Evolutionary conservation across 2,113 vertebrate genomes (phyloP).

Genomic region (Larimichthys polyactis): DNA sequence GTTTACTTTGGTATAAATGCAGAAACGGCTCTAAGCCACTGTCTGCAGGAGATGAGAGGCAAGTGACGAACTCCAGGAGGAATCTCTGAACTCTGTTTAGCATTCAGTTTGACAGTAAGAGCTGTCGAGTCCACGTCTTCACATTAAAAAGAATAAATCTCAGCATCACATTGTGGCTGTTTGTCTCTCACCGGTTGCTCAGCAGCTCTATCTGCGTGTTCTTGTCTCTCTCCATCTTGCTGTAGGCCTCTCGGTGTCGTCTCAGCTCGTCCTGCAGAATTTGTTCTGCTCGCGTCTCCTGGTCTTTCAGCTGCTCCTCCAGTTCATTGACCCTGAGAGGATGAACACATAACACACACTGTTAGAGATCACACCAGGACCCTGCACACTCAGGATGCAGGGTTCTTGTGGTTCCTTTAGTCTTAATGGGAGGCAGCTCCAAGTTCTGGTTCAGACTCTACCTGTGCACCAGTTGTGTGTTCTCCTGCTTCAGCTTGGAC

Average conservation of each 20-base stretch:
- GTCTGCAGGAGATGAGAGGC: background rate
- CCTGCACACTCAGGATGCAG: too few species aligned
- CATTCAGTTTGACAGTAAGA: background rate
- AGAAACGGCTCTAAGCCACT: background rate
- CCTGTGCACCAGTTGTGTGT: constrained; percentile 96
- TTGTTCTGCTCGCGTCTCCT: constrained; percentile 91
- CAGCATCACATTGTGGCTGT: background rate
- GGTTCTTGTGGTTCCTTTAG: too few species aligned
- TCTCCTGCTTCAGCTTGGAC: constrained; percentile 95
- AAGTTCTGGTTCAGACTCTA: constrained; percentile 60
- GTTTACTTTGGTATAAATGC: background rate
- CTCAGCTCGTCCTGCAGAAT: constrained; percentile 87
- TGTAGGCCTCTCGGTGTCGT: constrained; percentile 90
- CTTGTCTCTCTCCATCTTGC: constrained; percentile 93
- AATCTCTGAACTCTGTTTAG: constrained; percentile 21
- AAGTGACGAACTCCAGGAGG: constrained; percentile 6
- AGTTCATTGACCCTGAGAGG: constrained; percentile 91
- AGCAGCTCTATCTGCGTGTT: constrained; percentile 92
- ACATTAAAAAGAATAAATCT: background rate
- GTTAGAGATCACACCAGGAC: background rate
- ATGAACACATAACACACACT: background rate
- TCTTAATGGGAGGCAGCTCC: too few species aligned
- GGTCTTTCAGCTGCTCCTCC: constrained; percentile 96
- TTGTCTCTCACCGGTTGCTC: constrained; percentile 86
- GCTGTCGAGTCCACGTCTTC: background rate